Conservation (phyloP, 2,797 vertebrate species). For the Sebastes matsubarae region DNA sequence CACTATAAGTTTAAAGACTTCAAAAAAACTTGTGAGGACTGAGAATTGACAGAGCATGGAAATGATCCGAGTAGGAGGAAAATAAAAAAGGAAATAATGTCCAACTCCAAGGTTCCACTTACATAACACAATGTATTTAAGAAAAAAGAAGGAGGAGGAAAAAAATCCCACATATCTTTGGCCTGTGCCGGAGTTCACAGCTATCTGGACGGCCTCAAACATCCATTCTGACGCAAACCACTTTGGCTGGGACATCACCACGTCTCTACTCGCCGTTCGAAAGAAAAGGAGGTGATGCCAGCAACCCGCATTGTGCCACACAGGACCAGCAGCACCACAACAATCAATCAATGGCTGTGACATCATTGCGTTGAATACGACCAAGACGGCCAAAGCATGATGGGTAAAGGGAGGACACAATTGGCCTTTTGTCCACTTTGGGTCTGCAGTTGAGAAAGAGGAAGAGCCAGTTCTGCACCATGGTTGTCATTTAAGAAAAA, state of each 20-base stretch:
- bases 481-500: conserved; percentile 3
- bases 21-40: background rate
- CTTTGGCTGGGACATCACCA: conserved; percentile 31
- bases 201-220: conserved; percentile 39
- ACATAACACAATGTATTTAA: conserved; percentile 35
- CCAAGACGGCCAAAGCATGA: conserved; percentile 37
- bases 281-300: conserved; percentile 41
- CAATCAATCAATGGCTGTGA: conserved; percentile 54
- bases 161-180: conserved; percentile 37
- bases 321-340: conserved; percentile 25
- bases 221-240: conserved; percentile 52
- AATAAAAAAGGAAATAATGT: conserved; percentile 23
- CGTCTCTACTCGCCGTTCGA: conserved; percentile 28
- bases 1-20: background rate
- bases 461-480: conserved; percentile 10
- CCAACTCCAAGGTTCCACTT: conserved; percentile 17
- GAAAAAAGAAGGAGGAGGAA: conserved; percentile 8
- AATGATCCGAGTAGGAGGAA: conserved; percentile 20
- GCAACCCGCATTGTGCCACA: conserved; percentile 22
- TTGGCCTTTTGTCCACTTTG: conserved; percentile 46
- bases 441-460: conserved; percentile 10
- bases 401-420: conserved; percentile 43
- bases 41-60: conserved; percentile 21
- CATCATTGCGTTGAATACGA: conserved; percentile 42
- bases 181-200: conserved; percentile 13